Evolutionary conservation across 2,888 invertebrate genomes (phyloP).

Genomic region (Lepidochitona cinerea): DNA sequence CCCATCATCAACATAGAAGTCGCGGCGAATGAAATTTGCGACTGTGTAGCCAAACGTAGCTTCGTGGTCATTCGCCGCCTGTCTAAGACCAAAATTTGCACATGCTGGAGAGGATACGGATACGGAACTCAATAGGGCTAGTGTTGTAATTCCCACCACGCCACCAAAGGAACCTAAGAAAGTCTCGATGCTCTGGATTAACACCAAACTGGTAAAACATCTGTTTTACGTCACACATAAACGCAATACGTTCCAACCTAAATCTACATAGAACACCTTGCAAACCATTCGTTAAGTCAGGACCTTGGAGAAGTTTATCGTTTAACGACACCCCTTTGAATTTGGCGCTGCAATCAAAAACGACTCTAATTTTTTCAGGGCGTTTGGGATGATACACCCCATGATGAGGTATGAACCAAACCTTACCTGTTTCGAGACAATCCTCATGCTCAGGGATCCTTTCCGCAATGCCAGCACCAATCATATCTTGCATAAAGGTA

Average conservation of each 20-base stretch:
- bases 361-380: conserved; percentile 22
- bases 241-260: conserved; percentile 20
- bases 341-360: conserved; percentile 34
- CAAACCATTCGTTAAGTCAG: conserved; percentile 27
- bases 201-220: conserved; percentile 28
- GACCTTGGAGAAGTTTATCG: conserved; percentile 27
- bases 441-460: no score
- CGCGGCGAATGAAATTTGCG: no score
- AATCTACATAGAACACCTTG: conserved; percentile 33
- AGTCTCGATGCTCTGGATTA: conserved; percentile 11
- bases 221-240: conserved; percentile 32
- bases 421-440: no score
- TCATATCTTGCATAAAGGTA: conserved; percentile 18
- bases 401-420: no score
- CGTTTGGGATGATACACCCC: conserved; percentile 5
- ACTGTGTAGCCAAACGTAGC: no score
- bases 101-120: no score
- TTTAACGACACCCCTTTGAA: conserved; percentile 20
- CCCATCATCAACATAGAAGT: conserved; percentile 44
- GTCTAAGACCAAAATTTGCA: no score
- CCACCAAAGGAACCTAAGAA: conserved; percentile 26
- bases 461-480: not conserved
- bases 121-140: no score
- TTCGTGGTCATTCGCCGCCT: no score
- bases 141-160: no score